Evolutionary conservation across 2,888 invertebrate species (phyloP).

Genomic region (Eupithecia inturbata): DNA sequence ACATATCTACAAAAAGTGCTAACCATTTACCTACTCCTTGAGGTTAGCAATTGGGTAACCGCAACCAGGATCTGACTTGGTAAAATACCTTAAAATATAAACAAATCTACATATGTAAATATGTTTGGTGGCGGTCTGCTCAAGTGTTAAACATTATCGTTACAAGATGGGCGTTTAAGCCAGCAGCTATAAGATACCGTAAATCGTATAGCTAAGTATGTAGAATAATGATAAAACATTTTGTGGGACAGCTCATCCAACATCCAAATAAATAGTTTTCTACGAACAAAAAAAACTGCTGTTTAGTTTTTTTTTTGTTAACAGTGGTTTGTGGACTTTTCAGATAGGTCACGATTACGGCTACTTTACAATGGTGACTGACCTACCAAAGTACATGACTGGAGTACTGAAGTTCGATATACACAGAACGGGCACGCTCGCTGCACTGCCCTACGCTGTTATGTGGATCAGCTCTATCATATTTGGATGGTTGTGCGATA

Average conservation of each 20-base stretch:
- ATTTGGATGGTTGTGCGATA: constrained; percentile 88
- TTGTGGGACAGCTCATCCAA: background rate
- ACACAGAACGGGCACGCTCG: constrained; percentile 85
- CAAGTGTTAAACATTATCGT: constrained; percentile 1
- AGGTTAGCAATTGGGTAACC: constrained; percentile 14
- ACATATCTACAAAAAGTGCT: constrained; percentile 18
- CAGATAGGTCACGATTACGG: constrained; percentile 88
- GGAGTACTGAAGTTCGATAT: constrained; percentile 87
- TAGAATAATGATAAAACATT: background rate
- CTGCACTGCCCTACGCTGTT: constrained; percentile 86
- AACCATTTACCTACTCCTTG: constrained; percentile 14
- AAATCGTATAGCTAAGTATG: background rate
- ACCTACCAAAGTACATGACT: constrained; percentile 88
- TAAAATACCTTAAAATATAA: background rate
- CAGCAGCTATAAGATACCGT: background rate
- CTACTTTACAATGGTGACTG: constrained; percentile 88
- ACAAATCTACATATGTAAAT: background rate
- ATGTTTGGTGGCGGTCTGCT: background rate
- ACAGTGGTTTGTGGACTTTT: constrained; percentile 4
- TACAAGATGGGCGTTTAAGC: background rate
- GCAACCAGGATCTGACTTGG: constrained; percentile 10
- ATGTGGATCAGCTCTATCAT: constrained; percentile 87
- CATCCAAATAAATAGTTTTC: background rate
- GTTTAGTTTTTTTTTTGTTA: background rate
- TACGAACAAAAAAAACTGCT: background rate